phyloP scores from a whole-genome alignment of 2,888 invertebrate genomes.

The Heptascelio sp. region DNA sequence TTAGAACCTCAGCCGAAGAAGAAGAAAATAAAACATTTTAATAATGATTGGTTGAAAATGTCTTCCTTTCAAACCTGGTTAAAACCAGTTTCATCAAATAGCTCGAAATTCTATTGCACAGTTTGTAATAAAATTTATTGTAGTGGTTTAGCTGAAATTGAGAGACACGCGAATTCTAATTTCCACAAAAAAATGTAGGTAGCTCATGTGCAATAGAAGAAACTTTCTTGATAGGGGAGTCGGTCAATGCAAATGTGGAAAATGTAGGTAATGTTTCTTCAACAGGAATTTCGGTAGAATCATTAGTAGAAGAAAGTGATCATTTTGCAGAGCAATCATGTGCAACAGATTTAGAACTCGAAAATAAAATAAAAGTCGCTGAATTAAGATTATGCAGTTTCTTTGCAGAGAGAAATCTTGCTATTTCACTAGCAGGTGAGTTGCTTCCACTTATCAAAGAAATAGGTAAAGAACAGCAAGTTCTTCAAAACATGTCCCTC shows the following conservation, averaged over 20 bases:
- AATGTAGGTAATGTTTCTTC: too few relatives aligned
- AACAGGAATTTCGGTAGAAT: neutral
- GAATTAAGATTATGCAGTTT: constrained; percentile 7
- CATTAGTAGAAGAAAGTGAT: neutral
- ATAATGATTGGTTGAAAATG: neutral
- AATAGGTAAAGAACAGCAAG: constrained; percentile 11
- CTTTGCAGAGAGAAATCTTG: constrained; percentile 18
- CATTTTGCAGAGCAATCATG: neutral
- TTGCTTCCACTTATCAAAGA: constrained; percentile 8
- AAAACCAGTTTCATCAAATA: neutral
- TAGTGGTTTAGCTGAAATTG: neutral
- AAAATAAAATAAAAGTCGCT: neutral
- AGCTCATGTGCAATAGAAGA: too few relatives aligned
- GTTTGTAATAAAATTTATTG: neutral
- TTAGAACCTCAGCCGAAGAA: neutral
- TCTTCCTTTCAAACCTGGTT: neutral
- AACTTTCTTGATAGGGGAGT: too few relatives aligned
- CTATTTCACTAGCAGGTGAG: neutral
- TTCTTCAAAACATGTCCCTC: neutral
- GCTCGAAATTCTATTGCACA: neutral
- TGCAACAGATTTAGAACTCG: neutral
- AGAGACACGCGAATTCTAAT: neutral
- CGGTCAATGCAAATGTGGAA: too few relatives aligned
- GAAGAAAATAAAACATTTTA: neutral
- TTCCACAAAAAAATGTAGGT: neutral